Base-by-base conservation (phyloP, 2,113 vertebrate genomes). In the Sander vitreus region DNA sequence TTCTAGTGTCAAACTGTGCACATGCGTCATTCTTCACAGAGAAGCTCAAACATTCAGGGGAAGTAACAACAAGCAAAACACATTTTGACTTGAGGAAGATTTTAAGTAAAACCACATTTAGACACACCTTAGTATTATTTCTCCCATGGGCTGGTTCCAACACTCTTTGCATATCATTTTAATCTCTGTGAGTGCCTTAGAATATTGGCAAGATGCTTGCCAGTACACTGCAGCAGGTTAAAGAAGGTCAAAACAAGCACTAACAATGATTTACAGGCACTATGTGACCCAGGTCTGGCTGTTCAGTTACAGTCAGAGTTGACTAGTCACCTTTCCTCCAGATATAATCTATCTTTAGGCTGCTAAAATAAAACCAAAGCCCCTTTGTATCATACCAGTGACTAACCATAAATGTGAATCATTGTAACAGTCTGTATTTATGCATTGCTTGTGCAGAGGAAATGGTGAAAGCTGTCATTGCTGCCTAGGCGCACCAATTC, bases 271-370 rank as follows among this genome's bases (percentile, higher is more conserved):
- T 70, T 76, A 47, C 11, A 50, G 30, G 19, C 67, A n/a, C 23
- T 13, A 3, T 54, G 45, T 51, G 6, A 58, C 51, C 33, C 25
- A 47, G 64, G 45, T 77, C 21, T 25, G 43, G 48, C 68, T 58
- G 19, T 25, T 58, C 23, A 60, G 19, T 36, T 36, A 69, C 16
- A 67, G 54, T 69, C 57, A 54, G 50, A 10, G 55, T 43, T 58
- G 50, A 69, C 62, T 2, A 6, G 74, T 88, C 60, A 76, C 78
- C 89, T 74, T 77, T 90, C 48, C 76, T 60, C 85, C 33, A 85
- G 57, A 85, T 89, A 78, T 84, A 83, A 71, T 71, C 72, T 91
- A 83, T 85, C 90, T 47, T 66, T 58, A 6, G 21, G 51, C 30
- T 53, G 6, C 76, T 68, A 78, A 91, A 91, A 91, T 85, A 88